Conservation (phyloP, 2,797 vertebrate species). For the Lagorchestes hirsutus region DNA sequence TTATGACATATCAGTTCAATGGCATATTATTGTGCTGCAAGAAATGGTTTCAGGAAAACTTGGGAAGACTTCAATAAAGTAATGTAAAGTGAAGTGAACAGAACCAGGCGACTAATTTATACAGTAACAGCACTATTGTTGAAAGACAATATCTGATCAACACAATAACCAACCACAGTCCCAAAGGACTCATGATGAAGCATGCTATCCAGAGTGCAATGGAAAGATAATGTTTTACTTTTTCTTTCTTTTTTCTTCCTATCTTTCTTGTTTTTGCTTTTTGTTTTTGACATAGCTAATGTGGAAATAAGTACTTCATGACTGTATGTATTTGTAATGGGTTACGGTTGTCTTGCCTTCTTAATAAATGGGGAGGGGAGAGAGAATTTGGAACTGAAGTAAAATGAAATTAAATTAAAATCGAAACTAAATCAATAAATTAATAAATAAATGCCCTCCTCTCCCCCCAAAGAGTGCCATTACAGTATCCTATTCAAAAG, state of each 20-base stretch:
- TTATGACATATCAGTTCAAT: background rate
- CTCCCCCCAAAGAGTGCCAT: background rate
- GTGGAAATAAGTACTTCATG: background rate
- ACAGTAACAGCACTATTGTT: background rate
- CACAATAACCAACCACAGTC: background rate
- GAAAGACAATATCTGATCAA: background rate
- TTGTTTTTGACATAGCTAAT: background rate
- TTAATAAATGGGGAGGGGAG: background rate
- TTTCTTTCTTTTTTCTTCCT: background rate
- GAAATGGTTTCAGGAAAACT: background rate
- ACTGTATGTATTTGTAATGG: background rate
- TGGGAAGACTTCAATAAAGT: background rate
- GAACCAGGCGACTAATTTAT: background rate
- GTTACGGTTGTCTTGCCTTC: background rate
- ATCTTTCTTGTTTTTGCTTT: background rate
- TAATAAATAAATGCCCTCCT: background rate
- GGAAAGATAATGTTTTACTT: background rate
- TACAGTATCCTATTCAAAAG: background rate
- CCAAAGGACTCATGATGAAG: background rate
- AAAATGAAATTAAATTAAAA: background rate
- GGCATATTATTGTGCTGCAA: background rate
- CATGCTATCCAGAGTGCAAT: background rate
- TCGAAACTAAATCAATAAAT: background rate
- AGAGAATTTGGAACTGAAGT: background rate
- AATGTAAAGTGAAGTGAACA: background rate